phyloP scores from a whole-genome alignment of 2,113 vertebrate genomes.

The Myotis davidii region DNA sequence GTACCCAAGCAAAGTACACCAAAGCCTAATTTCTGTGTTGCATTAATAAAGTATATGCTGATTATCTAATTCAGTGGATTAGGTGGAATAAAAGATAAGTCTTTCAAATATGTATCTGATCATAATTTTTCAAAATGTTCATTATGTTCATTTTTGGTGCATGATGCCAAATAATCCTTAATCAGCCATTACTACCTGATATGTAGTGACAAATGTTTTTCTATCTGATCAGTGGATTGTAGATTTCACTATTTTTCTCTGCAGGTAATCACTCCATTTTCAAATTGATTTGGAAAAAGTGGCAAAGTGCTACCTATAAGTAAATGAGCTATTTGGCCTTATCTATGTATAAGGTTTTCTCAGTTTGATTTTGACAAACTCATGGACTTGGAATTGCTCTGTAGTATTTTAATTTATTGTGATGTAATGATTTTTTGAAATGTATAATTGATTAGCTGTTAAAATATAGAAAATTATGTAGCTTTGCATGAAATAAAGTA shows the following conservation, averaged over 20 bases:
- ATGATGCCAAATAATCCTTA: constrained; percentile 71
- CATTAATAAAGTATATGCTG: constrained; percentile 60
- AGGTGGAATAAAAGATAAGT: constrained; percentile 47
- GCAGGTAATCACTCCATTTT: constrained; percentile 69
- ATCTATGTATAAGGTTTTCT: constrained; percentile 71
- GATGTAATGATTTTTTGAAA: constrained; percentile 81
- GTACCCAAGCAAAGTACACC: constrained; percentile 42
- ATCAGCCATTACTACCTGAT: constrained; percentile 59
- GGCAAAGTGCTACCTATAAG: constrained; percentile 78
- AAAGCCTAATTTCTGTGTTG: constrained; percentile 55
- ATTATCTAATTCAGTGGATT: constrained; percentile 55
- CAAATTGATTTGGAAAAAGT: constrained; percentile 60
- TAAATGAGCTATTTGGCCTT: constrained; percentile 81
- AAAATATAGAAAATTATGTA: constrained; percentile 70
- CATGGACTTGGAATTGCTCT: constrained; percentile 73
- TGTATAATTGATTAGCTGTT: constrained; percentile 80
- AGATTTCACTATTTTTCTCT: constrained; percentile 33
- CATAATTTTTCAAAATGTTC: constrained; percentile 57
- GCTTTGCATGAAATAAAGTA: constrained; percentile 86
- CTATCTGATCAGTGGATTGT: constrained; percentile 41
- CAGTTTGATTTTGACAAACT: constrained; percentile 77
- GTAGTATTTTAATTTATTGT: constrained; percentile 83
- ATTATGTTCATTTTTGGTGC: constrained; percentile 59
- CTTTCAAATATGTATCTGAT: constrained; percentile 60
- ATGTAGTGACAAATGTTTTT: constrained; percentile 45